Conservation (phyloP, 2,113 vertebrate species). For the Typhlomys cinereus region DNA sequence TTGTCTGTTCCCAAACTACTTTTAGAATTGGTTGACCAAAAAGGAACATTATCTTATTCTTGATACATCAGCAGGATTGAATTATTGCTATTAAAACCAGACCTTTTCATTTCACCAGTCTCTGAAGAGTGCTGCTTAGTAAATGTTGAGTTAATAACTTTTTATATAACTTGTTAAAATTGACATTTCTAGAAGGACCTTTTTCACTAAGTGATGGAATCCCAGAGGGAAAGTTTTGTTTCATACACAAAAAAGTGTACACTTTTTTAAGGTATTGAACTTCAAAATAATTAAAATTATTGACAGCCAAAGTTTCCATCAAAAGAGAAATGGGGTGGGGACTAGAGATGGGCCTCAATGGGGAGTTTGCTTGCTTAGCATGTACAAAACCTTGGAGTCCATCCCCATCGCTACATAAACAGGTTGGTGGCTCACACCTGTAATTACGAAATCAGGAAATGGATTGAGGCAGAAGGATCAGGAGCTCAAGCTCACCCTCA, state of each 20-base stretch:
- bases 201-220: slow-evolving; percentile 40
- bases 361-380: not conserved
- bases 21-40: slow-evolving; percentile 68
- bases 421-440: not conserved
- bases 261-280: not conserved
- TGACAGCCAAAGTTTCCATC: slow-evolving; percentile 3
- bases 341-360: not conserved
- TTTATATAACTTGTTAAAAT: slow-evolving; percentile 52
- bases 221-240: slow-evolving; percentile 6
- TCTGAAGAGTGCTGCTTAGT: slow-evolving; percentile 52
- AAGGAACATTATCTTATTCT: slow-evolving; percentile 36
- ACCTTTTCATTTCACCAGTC: slow-evolving; percentile 45
- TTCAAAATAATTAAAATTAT: slow-evolving; percentile 14
- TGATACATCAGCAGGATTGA: slow-evolving; percentile 54
- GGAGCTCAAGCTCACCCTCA: not conserved
- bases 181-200: slow-evolving; percentile 44
- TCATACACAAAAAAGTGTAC: too few relatives aligned
- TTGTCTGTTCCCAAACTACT: slow-evolving; percentile 39
- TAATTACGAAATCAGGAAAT: not conserved
- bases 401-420: not conserved
- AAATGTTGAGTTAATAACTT: slow-evolving; percentile 57
- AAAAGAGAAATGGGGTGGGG: not conserved
- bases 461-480: not conserved
- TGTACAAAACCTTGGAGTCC: not conserved
- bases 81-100: slow-evolving; percentile 61